These are phyloP conservation scores for Petrocephalus sullivani DNA, from an alignment of 2,797 vertebrate genomes.

Conservation along the genomic window DNA sequence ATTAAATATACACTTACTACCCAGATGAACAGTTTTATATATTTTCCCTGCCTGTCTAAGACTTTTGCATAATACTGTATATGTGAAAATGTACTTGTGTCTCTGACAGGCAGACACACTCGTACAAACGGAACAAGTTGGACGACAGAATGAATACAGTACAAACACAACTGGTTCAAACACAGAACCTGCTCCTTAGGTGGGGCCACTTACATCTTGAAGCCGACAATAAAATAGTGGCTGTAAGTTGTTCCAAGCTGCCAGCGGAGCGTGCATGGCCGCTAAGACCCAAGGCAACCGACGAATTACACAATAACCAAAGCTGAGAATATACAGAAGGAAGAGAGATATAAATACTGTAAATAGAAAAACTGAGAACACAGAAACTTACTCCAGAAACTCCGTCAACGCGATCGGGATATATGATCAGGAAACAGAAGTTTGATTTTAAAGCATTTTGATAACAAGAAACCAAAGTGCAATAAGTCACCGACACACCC, in stretches of 20 bases:
- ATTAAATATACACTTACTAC: neutral
- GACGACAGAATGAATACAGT: neutral
- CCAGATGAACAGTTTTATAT: neutral
- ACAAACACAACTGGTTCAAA: neutral
- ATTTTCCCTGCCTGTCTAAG: neutral
- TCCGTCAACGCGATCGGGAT: neutral
- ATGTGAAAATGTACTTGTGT: neutral
- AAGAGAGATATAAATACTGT: neutral
- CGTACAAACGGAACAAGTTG: neutral
- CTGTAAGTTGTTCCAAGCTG: neutral
- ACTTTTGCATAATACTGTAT: neutral
- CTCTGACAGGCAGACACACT: neutral
- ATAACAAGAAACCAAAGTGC: neutral
- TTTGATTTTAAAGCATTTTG: neutral
- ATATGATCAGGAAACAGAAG: neutral
- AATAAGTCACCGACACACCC: neutral
- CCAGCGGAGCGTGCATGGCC: neutral
- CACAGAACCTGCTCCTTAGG: neutral
- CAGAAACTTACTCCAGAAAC: neutral
- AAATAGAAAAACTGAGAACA: neutral
- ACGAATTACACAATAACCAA: neutral
- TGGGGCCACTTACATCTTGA: neutral
- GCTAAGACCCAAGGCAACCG: neutral
- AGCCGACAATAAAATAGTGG: neutral
- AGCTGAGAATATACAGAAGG: neutral